Evolutionary conservation across 1,140 invertebrate genomes (phyloP), one percentile per base, ranked within the genome.

Genomic region (Papilio helenus): DNA sequence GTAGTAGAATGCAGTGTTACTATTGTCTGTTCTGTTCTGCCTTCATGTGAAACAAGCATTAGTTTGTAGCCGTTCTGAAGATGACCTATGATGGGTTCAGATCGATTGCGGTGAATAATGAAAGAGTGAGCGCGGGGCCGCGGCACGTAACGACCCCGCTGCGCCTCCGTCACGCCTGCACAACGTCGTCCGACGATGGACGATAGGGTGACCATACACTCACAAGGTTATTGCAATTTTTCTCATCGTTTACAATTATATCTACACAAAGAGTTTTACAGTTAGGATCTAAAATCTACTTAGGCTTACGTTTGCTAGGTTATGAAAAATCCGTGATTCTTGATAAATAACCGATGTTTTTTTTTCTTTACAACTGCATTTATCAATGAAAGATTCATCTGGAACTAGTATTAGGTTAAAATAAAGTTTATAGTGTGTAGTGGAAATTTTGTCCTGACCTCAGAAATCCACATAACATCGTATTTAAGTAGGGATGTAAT

Each of bases 81-180:
- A 72, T 72, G 71, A 18, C 34, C 71, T 18, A 18, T 34, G 71
- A 72, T 72, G 51, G n/a, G n/a, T 18, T 18, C 51, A 55, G 51
- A 55, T 55, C 71, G 71, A 72, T 72, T 72, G 71, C 39, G 26
- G 71, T 72, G 71, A 72, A 72, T 72, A 72, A 72, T 72, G 34
- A 72, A 72, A n/a, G 71, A 68, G 65, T 1, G 23, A 18, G 20
- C 18, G 71, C 29, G 18, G 39, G 71, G 26, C 29, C 71, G 29
- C 14, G 71, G 71, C 29, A n/a, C 39, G 71, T 72, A 18, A 72
- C 65, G 71, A 39, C 71, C 29, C 29, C 71, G 29, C 26, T 9
- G 29, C 34, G 34, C 29, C 71, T 29, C 34, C 71, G 71, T 72
- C 29, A 72, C 71, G 71, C 34, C 71, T 72, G 18, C 29, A 18